Percentiles rank a stretch among this genome's conserved stretches.
Conservation (phyloP, 2,113 vertebrate genomes). For the Albula glossodonta region DNA sequence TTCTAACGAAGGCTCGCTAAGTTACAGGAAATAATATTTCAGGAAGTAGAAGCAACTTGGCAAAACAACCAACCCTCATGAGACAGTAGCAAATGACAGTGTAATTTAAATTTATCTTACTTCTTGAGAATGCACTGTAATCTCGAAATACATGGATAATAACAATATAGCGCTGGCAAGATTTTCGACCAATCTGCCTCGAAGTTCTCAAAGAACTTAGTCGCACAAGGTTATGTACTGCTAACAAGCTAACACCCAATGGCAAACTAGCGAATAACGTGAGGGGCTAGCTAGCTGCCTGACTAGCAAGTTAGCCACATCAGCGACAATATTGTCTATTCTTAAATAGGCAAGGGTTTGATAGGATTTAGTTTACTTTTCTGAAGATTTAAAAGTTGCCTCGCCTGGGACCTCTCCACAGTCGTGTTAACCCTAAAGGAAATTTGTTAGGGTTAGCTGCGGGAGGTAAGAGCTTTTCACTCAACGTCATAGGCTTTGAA, state of each 20-base stretch:
- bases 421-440: not conserved
- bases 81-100: not conserved
- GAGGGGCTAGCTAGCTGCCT: no score
- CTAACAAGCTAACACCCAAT: not conserved
- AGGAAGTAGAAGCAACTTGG: slow-evolving; percentile 61
- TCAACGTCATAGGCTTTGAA: not conserved
- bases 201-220: not conserved
- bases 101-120: not conserved
- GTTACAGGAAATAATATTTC: slow-evolving; percentile 66
- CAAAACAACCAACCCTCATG: not conserved
- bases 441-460: not conserved
- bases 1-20: slow-evolving; percentile 24
- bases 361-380: not conserved
- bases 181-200: not conserved
- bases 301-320: not conserved
- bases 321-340: not conserved
- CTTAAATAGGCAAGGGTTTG: not conserved
- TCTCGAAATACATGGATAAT: not conserved
- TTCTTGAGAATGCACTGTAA: not conserved
- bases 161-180: not conserved
- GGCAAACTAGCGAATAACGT: not conserved
- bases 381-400: slow-evolving; percentile 2
- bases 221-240: not conserved
- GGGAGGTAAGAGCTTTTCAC: not conserved
- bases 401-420: not conserved